Conservation (phyloP, 2,113 vertebrate species). For the human (Homo sapiens) region DNA sequence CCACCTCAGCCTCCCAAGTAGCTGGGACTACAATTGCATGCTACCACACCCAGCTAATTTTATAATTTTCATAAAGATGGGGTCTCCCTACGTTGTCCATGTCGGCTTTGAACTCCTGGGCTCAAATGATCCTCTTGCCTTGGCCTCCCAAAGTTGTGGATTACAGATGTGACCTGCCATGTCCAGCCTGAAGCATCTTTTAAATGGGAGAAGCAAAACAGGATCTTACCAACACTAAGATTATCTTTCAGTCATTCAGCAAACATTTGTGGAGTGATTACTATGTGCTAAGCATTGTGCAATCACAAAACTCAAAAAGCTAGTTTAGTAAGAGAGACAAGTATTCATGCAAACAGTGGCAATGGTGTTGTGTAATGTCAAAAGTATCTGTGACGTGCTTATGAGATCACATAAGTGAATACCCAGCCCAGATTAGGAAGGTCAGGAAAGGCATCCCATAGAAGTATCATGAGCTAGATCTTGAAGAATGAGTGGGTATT, state of each 20-base stretch:
- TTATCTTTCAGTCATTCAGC: conserved; percentile 8
- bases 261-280: background rate
- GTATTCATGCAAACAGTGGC: background rate
- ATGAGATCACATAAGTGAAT: background rate
- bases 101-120: background rate
- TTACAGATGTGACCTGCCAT: background rate
- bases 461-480: background rate
- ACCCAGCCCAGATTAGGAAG: background rate
- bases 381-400: background rate
- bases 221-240: background rate
- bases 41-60: background rate
- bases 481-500: background rate
- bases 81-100: background rate
- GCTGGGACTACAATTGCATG: background rate
- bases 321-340: background rate
- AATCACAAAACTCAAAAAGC: background rate
- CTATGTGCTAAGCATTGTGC: background rate
- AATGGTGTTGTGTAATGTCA: background rate
- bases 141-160: background rate
- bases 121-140: background rate
- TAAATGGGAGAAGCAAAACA: background rate
- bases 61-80: background rate
- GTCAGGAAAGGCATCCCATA: background rate
- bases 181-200: background rate
- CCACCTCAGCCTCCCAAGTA: background rate